phyloP scores from a whole-genome alignment of 2,888 invertebrate genomes.

The Drosophila formosana region DNA sequence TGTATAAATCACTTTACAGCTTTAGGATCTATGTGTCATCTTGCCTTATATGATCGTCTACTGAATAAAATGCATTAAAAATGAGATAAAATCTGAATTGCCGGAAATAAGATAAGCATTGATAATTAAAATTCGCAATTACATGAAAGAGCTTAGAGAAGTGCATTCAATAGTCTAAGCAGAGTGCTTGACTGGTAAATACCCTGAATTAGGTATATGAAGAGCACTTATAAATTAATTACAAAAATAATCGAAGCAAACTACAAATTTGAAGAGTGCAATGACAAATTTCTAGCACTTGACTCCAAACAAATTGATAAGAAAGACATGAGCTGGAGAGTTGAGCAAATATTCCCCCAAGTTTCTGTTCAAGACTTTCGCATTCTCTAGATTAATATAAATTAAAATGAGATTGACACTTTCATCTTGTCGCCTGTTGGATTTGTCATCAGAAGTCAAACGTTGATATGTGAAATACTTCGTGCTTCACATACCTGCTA shows the following conservation, averaged over 20 bases:
- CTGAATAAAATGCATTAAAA: neutral
- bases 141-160: neutral
- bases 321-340: neutral
- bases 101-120: neutral
- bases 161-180: too few relatives aligned
- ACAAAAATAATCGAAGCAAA: neutral
- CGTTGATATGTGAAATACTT: conserved; percentile 20
- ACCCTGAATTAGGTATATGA: neutral
- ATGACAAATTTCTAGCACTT: neutral
- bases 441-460: conserved; percentile 30
- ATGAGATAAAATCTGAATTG: neutral
- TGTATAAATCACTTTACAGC: neutral
- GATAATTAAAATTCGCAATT: neutral
- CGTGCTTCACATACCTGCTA: conserved; percentile 12
- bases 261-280: neutral
- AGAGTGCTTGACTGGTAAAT: neutral
- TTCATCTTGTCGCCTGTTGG: conserved; percentile 3
- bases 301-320: neutral
- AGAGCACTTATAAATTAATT: neutral
- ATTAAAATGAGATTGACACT: conserved; percentile 1
- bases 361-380: neutral
- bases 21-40: neutral
- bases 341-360: neutral
- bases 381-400: neutral
- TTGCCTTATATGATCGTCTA: neutral